Evolutionary conservation across 2,113 vertebrate genomes (phyloP), one percentile per base, ranked within the genome.

Genomic region (Trematocara marginatum): DNA sequence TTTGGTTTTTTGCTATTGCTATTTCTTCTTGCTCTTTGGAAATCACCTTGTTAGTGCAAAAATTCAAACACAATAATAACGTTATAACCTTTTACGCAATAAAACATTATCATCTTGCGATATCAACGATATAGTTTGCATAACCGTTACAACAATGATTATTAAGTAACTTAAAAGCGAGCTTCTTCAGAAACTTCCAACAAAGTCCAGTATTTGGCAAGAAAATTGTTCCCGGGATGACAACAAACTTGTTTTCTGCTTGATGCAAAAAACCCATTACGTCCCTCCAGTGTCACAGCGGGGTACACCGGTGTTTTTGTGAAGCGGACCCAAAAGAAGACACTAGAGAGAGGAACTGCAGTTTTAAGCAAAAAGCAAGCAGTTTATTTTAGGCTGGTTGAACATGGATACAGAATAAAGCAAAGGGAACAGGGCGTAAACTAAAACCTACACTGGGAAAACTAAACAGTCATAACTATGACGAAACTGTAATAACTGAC

Each of bases 41-140:
- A 64, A 38, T 64, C 59, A 38, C 16, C 18, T 64, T 64, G 59
- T 64, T 38, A n/a, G 34, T 38, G 16, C 34, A n/a, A n/a, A 64
- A 3, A 11, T n/a, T 64, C 6, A n/a, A 64, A 35, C 59, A 64
- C 31, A 35, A 4, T 18, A 0, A 35, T 35, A 61, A 61, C 0
- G 1, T 1, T 31, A 1, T 59, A 35, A 64, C 3, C 16, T 35
- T 35, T 61, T 61, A 61, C 3, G 4, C 12, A 57, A 15, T 61
- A 61, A 61, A 61, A 35, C 16, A 61, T 35, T 7, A 64, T n/a
- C 2, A 11, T n/a, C 16, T 64, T 11, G 31, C 2, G 0, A 64
- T 64, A 35, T 64, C 31, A 64, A 3, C 13, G 3, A 26, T 26
- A 26, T 26, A 26, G 26, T 26, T 26, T 26, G 26, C 26, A 26